A percentile compares a stretch with the other conserved stretches of the same genome.
Conservation (phyloP, 2,797 vertebrate species). For the Mycteria americana region DNA sequence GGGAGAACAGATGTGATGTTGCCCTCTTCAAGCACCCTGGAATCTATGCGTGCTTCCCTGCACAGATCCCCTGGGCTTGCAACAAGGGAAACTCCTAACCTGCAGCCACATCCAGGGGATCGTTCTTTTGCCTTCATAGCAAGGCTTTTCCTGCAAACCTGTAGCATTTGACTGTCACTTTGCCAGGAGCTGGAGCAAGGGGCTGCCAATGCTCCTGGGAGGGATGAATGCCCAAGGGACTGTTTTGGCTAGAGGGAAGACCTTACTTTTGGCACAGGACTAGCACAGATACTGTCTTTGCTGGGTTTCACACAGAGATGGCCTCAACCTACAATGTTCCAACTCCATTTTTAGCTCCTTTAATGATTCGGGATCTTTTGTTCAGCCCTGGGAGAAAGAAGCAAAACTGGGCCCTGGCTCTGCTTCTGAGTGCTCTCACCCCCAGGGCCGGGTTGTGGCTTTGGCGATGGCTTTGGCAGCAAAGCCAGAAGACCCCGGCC, state of each 20-base stretch:
- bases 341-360: neutral
- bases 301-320: neutral
- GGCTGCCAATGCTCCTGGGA: neutral
- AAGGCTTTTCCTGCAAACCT: neutral
- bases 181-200: neutral
- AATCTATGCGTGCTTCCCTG: neutral
- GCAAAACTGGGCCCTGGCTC: neutral
- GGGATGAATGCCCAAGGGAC: neutral
- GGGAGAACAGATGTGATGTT: neutral
- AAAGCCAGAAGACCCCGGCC: neutral
- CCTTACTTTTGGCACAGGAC: neutral
- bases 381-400: neutral
- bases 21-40: neutral
- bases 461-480: neutral
- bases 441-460: accelerated
- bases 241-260: neutral
- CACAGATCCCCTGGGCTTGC: neutral
- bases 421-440: no score
- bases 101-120: neutral
- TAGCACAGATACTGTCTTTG: neutral
- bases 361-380: neutral
- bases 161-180: neutral
- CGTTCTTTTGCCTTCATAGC: neutral
- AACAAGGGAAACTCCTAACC: neutral
- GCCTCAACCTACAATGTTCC: neutral